phyloP scores from a whole-genome alignment of 2,113 vertebrate species.

The Myocastor coypus region DNA sequence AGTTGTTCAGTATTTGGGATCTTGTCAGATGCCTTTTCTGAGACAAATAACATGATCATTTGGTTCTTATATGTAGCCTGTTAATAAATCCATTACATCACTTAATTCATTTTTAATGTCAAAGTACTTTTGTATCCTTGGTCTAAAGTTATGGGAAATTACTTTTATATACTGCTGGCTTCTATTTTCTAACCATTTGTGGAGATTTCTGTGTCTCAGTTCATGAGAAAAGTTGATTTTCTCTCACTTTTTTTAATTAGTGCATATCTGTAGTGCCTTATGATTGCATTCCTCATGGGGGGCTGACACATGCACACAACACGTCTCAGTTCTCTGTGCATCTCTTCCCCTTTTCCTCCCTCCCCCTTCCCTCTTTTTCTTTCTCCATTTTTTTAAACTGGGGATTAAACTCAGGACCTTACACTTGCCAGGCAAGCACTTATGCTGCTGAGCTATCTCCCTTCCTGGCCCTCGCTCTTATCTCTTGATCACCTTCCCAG shows the following conservation, averaged over 20 bases:
- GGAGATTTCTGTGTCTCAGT: background rate
- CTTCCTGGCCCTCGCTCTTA: background rate
- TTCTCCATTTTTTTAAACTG: no score
- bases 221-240: background rate
- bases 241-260: background rate
- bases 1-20: background rate
- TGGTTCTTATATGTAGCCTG: background rate
- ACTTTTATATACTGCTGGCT: background rate
- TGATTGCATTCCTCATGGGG: background rate
- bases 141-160: background rate
- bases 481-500: background rate
- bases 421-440: no score
- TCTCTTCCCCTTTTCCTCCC: background rate
- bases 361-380: background rate
- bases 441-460: no score
- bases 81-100: background rate
- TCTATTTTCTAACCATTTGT: background rate
- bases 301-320: background rate
- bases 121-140: background rate
- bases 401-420: no score
- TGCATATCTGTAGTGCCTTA: background rate
- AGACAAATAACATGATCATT: background rate
- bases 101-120: background rate
- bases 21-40: background rate
- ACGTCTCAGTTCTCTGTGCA: background rate